Base-by-base conservation (phyloP, 23 tunicate species). In the Trididemnum miniatum region DNA sequence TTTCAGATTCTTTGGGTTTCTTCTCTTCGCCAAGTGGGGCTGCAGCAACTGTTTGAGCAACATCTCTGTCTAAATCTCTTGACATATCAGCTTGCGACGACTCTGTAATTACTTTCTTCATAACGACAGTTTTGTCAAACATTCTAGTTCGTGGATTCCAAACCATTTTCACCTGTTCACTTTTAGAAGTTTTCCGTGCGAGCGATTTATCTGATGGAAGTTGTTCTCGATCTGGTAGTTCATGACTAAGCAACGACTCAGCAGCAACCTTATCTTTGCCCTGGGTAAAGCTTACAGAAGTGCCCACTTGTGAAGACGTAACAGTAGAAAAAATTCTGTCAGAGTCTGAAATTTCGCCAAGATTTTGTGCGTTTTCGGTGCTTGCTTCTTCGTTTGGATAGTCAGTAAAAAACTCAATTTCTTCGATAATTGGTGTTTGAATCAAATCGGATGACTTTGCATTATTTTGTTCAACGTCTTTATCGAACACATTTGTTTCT, bases 91-190 rank as follows among this genome's bases (percentile, higher is more conserved):
- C 57, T 49, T 49, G 15, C 18, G n/a, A n/a, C 24, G 20, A 24
- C n/a, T 9, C 4, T 23, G 7, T 7, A 29, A 28, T 7, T 9
- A 38, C 4, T 20, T 40, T 22, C 18, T 35, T 26, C 36, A 35
- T 73, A 27, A 35, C 9, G 3, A 35, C 78, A 23, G 65, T 34
- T 34, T 80, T 64, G 34, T 80, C 84, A 37, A 59, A 79, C 18
- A 40, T 31, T 7, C 84, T 71, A 35, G 82, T 85, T 51, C 51
- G 40, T 2, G 89, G 89, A 85, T 85, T 85, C 89, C 89, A 85
- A 49, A 52, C 35, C 67, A 71, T 50, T 79, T 79, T 84, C 35
- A 50, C 32, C 33, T 76, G 49, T 30, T 78, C 44, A 33, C 22
- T 78, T 78, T 78, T 29, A 72, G 27, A 25, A 15, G 80, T 57